Conservation (phyloP, 2,888 invertebrate genomes). For the Scotopteryx bipunctaria region DNA sequence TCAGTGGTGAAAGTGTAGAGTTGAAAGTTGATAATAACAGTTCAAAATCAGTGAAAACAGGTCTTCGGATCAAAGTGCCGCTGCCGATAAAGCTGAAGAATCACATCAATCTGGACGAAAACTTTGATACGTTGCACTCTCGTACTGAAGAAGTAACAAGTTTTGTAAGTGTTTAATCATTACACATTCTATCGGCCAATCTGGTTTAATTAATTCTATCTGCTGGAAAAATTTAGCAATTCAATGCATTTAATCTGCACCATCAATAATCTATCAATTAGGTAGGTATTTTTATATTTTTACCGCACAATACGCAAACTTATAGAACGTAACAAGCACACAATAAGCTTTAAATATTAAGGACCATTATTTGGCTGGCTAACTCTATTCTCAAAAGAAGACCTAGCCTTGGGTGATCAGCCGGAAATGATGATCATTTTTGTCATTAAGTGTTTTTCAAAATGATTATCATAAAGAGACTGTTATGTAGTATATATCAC, state of each 20-base stretch:
- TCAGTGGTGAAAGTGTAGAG: slow-evolving; percentile 60
- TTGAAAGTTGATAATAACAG: slow-evolving; percentile 46
- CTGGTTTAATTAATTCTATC: too few relatives aligned
- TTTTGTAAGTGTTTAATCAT: slow-evolving; percentile 55
- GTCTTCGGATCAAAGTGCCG: slow-evolving; percentile 67
- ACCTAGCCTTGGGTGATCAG: too few relatives aligned
- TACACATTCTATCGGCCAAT: background rate
- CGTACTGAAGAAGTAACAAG: slow-evolving; percentile 56
- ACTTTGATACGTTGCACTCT: slow-evolving; percentile 64
- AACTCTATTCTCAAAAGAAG: too few relatives aligned
- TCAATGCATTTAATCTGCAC: slow-evolving; percentile 8
- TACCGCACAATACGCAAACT: background rate
- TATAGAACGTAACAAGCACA: too few relatives aligned
- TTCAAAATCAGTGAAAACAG: slow-evolving; percentile 55
- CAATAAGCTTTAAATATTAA: too few relatives aligned
- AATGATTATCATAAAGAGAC: too few relatives aligned
- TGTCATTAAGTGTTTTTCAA: too few relatives aligned
- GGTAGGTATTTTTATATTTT: background rate
- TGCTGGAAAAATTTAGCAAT: background rate
- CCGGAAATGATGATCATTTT: too few relatives aligned
- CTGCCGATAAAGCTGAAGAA: slow-evolving; percentile 68
- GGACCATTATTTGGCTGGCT: too few relatives aligned
- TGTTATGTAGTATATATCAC: too few relatives aligned
- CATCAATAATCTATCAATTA: slow-evolving; percentile 8
- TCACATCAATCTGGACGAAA: slow-evolving; percentile 55